These are phyloP conservation scores for Magallana angulata DNA, from an alignment of 1,140 invertebrate genomes.

Conservation along the genomic window DNA sequence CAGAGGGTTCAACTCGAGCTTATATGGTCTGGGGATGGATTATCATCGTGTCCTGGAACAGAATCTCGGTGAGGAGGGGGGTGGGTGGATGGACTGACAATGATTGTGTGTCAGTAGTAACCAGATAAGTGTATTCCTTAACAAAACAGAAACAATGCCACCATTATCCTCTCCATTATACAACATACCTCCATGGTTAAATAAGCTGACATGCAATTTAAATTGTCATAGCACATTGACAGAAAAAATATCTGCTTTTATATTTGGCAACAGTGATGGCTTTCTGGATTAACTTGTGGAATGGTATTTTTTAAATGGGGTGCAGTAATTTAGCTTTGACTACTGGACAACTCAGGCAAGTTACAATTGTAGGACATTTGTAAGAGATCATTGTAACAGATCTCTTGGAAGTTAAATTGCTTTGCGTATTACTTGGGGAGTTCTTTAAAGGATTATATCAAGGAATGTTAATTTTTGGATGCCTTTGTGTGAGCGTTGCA, in stretches of 20 bases:
- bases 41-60: neutral
- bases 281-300: slow-evolving; percentile 19
- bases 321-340: slow-evolving; percentile 7
- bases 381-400: slow-evolving; percentile 17
- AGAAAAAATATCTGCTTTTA: neutral
- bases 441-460: slow-evolving; percentile 32
- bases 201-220: neutral
- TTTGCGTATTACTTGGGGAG: neutral
- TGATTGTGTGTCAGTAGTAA: neutral
- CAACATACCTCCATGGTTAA: neutral
- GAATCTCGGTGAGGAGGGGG: neutral
- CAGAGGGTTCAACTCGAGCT: neutral
- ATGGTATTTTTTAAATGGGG: slow-evolving; percentile 33
- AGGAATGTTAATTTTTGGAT: slow-evolving; percentile 36
- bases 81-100: neutral
- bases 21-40: neutral
- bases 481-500: slow-evolving; percentile 4
- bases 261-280: slow-evolving; percentile 11
- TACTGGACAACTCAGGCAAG: neutral
- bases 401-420: slow-evolving; percentile 32
- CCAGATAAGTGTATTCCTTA: neutral
- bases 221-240: neutral
- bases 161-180: neutral
- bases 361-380: slow-evolving; percentile 32
- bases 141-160: neutral